phyloP scores from a whole-genome alignment of 2,888 invertebrate genomes.

The Habroteleia sp. region DNA sequence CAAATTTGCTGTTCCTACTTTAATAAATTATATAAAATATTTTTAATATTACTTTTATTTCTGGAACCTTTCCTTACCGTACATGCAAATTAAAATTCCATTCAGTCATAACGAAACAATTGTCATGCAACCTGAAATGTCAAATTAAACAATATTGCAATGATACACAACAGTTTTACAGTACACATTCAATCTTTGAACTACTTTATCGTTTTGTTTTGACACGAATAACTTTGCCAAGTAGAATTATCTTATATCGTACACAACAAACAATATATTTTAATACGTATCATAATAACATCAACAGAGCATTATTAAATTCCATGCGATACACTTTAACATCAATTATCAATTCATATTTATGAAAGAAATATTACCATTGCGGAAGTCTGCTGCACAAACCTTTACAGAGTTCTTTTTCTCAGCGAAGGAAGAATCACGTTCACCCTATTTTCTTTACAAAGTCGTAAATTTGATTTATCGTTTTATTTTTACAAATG shows the following conservation, averaged over 20 bases:
- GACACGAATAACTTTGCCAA: too few species aligned
- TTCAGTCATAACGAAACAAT: not conserved
- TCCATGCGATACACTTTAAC: conserved; percentile 12
- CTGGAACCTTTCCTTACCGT: conserved; percentile 39
- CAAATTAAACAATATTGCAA: too few species aligned
- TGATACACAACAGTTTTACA: too few species aligned
- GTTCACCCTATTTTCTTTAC: conserved; percentile 13
- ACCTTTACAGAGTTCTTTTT: too few species aligned
- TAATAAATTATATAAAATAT: conserved; percentile 60
- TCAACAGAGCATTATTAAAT: too few species aligned
- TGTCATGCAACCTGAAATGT: not conserved
- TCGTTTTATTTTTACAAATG: conserved; percentile 3
- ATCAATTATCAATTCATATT: too few species aligned
- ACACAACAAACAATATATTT: not conserved
- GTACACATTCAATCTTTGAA: too few species aligned
- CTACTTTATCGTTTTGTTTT: too few species aligned
- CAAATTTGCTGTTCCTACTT: conserved; percentile 55
- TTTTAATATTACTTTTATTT: conserved; percentile 53
- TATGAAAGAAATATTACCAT: conserved; percentile 27
- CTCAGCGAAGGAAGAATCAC: conserved; percentile 16
- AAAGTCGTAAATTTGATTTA: conserved; percentile 13
- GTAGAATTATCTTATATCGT: too few species aligned
- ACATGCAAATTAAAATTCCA: not conserved
- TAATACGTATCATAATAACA: not conserved
- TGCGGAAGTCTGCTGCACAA: conserved; percentile 7